These are phyloP conservation scores for Poeciliopsis occidentalis DNA, from an alignment of 2,113 vertebrate species.

Conservation along the genomic window DNA sequence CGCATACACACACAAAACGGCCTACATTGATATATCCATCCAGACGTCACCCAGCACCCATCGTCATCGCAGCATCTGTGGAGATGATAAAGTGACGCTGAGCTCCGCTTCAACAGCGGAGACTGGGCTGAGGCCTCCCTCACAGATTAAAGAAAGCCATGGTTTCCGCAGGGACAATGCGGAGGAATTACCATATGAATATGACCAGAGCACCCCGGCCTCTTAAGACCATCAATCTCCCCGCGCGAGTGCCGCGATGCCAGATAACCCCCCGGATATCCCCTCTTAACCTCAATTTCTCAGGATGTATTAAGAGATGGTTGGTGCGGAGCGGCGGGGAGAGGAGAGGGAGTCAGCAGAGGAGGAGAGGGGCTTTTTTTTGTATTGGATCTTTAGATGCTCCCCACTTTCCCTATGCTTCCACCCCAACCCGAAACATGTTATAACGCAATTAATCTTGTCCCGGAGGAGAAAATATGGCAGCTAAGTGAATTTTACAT, in stretches of 20 bases:
- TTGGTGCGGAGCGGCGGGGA: conserved; percentile 54
- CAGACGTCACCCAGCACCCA: conserved; percentile 51
- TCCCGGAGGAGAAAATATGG: conserved; percentile 78
- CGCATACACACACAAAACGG: conserved; percentile 60
- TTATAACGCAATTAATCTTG: conserved; percentile 85
- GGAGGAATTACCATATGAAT: conserved; percentile 85
- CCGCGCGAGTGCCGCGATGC: conserved; percentile 71
- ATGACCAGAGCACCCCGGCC: conserved; percentile 76
- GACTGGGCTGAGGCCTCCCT: conserved; percentile 62
- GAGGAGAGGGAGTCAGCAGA: conserved; percentile 47
- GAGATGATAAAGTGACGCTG: conserved; percentile 77
- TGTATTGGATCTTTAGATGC: conserved; percentile 43
- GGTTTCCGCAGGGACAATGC: conserved; percentile 78
- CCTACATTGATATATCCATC: conserved; percentile 58
- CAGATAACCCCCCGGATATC: conserved; percentile 86
- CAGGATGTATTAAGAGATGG: conserved; percentile 85
- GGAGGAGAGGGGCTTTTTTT: conserved; percentile 47
- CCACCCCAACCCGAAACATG: conserved; percentile 76
- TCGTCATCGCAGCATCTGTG: conserved; percentile 67
- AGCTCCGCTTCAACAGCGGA: conserved; percentile 70
- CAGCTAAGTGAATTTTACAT: conserved; percentile 86
- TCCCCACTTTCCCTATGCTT: conserved; percentile 57
- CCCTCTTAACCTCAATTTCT: conserved; percentile 89
- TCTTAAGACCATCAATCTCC: conserved; percentile 86
- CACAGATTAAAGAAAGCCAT: conserved; percentile 82